Base-by-base conservation (phyloP, 2,888 invertebrate species). In the Caenorhabditis imperialis region DNA sequence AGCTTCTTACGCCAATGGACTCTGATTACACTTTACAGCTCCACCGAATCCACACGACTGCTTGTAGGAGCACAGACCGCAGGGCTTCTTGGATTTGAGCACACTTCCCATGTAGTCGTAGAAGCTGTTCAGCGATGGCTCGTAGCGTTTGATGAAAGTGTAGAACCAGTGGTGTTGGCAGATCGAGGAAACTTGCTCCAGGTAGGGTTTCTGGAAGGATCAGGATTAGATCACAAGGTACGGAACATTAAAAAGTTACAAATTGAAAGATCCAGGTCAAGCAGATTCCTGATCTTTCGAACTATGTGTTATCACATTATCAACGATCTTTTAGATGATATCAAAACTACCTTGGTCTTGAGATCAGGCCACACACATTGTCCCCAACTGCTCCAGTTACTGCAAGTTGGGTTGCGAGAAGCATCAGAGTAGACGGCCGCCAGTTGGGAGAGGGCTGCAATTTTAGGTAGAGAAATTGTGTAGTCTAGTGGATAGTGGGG, bases 101-200 rank as follows among this genome's bases (percentile, higher is more conserved):
- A 86, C 77, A 22, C 63, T 63, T 50, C 61, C 60, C 79, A 86
- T 82, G 67, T 87, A 87, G 40, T 58, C 65, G 71, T 87, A 87
- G 74, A 87, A 87, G 54, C 75, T 81, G 61, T 87, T 78, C 23
- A 87, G 71, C 6, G 86, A 81, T 67, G 47, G 61, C 37, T 81
- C 81, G 61, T 87, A 87, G 27, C 80, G 62, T 16, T 79, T 77
- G 35, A 87, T 79, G 57, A 87, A 87, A 23, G 82, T 78, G 78
- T 82, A 87, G 69, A 87, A 87, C 87, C 87, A 87, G 55, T 87
- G 87, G 37, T 83, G 75, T 47, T 85, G 85, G 51, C 87, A 87
- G 37, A 84, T 80, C 6, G 83, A 78, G 6, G 83, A 82, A 12
- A 87, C 61, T 71, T 87, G 87, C 18, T 78, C 78, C 22, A 87